These are phyloP conservation scores for Shinisaurus crocodilurus DNA, from an alignment of 2,113 vertebrate species.

Conservation along the genomic window DNA sequence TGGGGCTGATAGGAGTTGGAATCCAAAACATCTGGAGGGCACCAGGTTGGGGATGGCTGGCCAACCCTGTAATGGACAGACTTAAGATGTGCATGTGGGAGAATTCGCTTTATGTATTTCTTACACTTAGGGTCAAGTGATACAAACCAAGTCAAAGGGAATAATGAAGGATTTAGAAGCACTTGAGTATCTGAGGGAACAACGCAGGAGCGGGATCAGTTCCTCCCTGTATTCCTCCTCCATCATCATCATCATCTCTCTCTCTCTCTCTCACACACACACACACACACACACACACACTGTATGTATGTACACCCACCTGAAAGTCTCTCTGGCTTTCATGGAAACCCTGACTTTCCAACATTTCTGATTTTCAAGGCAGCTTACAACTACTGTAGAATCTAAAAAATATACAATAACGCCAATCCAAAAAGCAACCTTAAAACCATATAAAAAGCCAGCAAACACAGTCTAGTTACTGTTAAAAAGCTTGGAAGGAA, in stretches of 20 bases:
- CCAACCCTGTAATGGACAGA: not conserved
- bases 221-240: not conserved
- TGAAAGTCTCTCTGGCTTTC: not conserved
- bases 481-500: not conserved
- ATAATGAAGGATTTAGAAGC: not conserved
- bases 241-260: not conserved
- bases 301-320: not conserved
- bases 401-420: not conserved
- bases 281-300: too few species aligned
- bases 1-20: too few species aligned
- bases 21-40: too few species aligned
- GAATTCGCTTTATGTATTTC: not conserved
- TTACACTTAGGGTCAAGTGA: not conserved
- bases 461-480: not conserved
- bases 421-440: not conserved
- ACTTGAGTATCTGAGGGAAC: not conserved
- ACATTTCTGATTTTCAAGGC: not conserved
- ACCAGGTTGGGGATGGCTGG: too few species aligned
- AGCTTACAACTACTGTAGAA: not conserved
- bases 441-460: not conserved
- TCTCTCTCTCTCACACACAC: too few species aligned
- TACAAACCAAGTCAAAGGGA: not conserved
- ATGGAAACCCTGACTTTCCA: not conserved
- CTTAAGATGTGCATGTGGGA: not conserved
- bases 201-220: not conserved